Percentiles rank a stretch among this genome's conserved stretches.
phyloP scores from a whole-genome alignment of 2,888 invertebrate genomes.

The Deroplatys truncata region DNA sequence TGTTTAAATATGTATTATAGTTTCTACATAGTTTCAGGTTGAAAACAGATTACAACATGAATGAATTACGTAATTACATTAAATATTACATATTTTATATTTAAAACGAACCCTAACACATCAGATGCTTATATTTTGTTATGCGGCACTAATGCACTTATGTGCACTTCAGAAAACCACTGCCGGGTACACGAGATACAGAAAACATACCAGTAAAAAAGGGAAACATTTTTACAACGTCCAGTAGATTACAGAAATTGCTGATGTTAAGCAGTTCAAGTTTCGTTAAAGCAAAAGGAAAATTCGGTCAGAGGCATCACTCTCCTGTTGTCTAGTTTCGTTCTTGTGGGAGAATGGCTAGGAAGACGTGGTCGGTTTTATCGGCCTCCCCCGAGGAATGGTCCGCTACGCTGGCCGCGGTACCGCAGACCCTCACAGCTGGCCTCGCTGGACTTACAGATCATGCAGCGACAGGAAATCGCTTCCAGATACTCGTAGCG shows the following conservation, averaged over 20 bases:
- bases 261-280: neutral
- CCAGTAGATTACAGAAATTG: neutral
- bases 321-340: neutral
- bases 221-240: neutral
- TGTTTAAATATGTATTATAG: too few species aligned
- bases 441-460: conserved; percentile 64
- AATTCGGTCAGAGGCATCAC: neutral
- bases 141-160: too few species aligned
- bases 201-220: neutral
- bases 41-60: too few species aligned
- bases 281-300: neutral
- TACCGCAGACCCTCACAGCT: conserved; percentile 64
- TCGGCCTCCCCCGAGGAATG: conserved; percentile 20
- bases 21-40: too few species aligned
- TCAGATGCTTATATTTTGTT: too few species aligned
- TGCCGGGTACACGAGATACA: too few species aligned
- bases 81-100: too few species aligned
- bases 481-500: conserved; percentile 77
- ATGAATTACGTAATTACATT: too few species aligned
- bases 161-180: too few species aligned
- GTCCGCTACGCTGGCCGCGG: conserved; percentile 44
- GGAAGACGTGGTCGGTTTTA: neutral
- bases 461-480: conserved; percentile 67
- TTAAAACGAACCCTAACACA: too few species aligned
- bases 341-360: neutral